These are phyloP conservation scores for Aphidius gifuensis DNA, from an alignment of 1,140 invertebrate genomes.

Conservation along the genomic window DNA sequence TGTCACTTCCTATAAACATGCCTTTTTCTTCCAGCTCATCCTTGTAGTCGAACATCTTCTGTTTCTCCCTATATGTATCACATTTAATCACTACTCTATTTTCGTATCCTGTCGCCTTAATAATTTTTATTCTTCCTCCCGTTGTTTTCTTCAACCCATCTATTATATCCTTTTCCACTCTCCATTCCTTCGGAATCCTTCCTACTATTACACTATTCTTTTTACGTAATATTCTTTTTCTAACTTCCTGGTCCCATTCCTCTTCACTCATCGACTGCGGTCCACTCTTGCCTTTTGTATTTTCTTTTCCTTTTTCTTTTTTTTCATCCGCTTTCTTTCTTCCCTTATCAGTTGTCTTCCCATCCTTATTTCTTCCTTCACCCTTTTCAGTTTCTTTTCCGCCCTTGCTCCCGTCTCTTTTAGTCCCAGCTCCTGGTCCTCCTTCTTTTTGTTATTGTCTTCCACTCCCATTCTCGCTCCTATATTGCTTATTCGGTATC, in stretches of 20 bases:
- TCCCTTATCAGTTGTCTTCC: background rate
- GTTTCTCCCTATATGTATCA: slow-evolving; percentile 20
- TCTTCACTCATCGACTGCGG: background rate
- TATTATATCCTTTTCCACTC: slow-evolving; percentile 9
- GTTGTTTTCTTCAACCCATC: background rate
- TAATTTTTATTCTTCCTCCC: slow-evolving; percentile 1
- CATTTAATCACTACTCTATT: background rate
- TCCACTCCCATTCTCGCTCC: background rate
- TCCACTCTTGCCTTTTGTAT: background rate
- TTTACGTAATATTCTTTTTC: slow-evolving; percentile 11
- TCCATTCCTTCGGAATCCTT: background rate
- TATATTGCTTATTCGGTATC: background rate
- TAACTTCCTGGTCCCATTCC: background rate
- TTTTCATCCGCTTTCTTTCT: slow-evolving; percentile 3
- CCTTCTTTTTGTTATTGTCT: background rate
- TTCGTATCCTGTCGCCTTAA: slow-evolving; percentile 7
- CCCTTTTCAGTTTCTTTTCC: background rate
- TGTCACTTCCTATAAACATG: slow-evolving; percentile 18
- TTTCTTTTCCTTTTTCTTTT: slow-evolving; percentile 1
- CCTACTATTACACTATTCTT: slow-evolving; percentile 7
- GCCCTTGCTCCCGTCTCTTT: background rate
- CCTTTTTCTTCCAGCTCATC: slow-evolving; percentile 16
- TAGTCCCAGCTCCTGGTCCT: background rate
- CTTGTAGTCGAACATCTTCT: slow-evolving; percentile 17
- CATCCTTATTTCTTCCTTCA: background rate